Percentiles rank a stretch among this genome's conserved stretches.
These are phyloP conservation scores for Crenuchus spilurus DNA, from an alignment of 2,797 vertebrate species.

Conservation along the genomic window DNA sequence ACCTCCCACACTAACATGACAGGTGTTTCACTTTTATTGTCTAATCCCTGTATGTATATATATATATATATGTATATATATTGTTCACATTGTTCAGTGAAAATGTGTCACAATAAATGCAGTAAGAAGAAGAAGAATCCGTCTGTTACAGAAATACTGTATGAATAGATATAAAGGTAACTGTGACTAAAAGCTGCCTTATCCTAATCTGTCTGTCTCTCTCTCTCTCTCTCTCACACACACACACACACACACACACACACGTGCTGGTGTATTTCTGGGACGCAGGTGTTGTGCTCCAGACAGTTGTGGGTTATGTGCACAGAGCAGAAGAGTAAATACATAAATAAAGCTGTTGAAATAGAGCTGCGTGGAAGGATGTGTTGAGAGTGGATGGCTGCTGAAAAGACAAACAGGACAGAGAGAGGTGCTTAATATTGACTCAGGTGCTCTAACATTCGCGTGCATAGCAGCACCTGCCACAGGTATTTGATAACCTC, in stretches of 20 bases:
- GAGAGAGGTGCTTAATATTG: slow-evolving; percentile 1
- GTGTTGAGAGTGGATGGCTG: not conserved
- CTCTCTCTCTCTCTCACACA: slow-evolving; percentile 6
- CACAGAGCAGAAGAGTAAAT: slow-evolving; percentile 9
- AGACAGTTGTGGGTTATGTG: not conserved
- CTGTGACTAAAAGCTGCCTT: too few species aligned
- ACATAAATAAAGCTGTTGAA: slow-evolving; percentile 21
- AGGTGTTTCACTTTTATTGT: too few species aligned
- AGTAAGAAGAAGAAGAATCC: too few species aligned
- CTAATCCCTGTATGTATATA: too few species aligned
- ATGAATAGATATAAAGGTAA: too few species aligned
- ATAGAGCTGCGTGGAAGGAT: not conserved
- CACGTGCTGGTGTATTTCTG: slow-evolving; percentile 2
- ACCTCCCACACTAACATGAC: too few species aligned
- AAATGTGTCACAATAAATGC: too few species aligned
- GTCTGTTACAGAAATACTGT: too few species aligned
- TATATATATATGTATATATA: too few species aligned
- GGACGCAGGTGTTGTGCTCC: not conserved
- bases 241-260: not conserved
- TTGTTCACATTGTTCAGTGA: too few species aligned
- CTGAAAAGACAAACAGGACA: slow-evolving; percentile 8
- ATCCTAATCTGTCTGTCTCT: not conserved
- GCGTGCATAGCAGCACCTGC: not conserved
- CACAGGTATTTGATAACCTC: not conserved
- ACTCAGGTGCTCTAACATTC: not conserved